Evolutionary conservation across 92 coral and sea anemone species (phyloP), one percentile per base, ranked within the genome.

Genomic region (Umimayanthus chanpuru): DNA sequence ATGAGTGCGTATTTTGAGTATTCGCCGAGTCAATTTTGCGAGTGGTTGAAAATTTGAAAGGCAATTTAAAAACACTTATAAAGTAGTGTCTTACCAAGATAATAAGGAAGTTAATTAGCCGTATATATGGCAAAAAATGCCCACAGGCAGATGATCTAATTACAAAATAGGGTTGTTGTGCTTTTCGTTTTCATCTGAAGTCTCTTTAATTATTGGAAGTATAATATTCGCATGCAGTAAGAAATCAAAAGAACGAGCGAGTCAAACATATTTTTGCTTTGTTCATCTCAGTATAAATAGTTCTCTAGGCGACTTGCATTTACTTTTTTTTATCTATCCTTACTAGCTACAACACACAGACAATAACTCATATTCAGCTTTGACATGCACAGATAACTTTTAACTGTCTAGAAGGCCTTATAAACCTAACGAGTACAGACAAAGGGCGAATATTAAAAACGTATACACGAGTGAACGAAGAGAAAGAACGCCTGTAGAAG

Each of bases 81-180:
- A 4, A 32, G 15, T 5, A 68, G 41, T 61, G 25, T 20, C 8
- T 23, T 3, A 61, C 6, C 26, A 25, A 61, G 76, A 29, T 28
- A 72, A 32, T 28, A 10, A 25, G 76, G 76, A 28, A 28, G 40
- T 72, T 72, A 28, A 32, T 72, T 72, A 28, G 76, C 38, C 40
- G 41, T 32, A 72, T 32, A 7, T 53, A 2, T 9, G 40, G 16
- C 40, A 9, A 23, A 21, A 29, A 72, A 72, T 29, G 41, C 38
- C 76, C 76, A 32, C 76, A 72, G 76, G 76, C 76, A 72, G 40
- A 72, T 11, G n/a, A 32, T 72, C 38, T 72, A 29, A 72, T 72
- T 29, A 72, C 76, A 29, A 72, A 11, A 72, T 0, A 41, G 36
- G 4, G 76, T 23, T 3, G 76, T 32, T 28, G 25, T 5, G 76